phyloP scores from a whole-genome alignment of 2,113 vertebrate species.

The Dromaius novaehollandiae region DNA sequence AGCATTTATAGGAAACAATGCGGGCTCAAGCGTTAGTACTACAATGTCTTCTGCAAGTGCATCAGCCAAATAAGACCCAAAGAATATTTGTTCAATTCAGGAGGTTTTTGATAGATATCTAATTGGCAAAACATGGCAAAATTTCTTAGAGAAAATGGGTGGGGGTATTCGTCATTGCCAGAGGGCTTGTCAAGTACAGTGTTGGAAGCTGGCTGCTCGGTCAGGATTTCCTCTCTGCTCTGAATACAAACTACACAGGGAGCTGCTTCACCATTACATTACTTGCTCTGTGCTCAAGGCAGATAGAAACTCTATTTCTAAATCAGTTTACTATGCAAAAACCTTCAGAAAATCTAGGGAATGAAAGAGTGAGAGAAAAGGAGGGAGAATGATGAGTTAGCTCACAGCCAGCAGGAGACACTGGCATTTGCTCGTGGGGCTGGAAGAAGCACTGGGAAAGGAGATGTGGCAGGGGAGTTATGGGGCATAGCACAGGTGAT shows the following conservation, averaged over 20 bases:
- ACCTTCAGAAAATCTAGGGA: neutral
- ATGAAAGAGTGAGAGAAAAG: neutral
- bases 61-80: neutral
- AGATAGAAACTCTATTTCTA: neutral
- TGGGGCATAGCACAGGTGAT: neutral
- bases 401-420: neutral
- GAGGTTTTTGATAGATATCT: neutral
- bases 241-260: neutral
- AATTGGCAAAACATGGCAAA: neutral
- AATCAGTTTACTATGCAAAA: neutral
- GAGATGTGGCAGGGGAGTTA: neutral
- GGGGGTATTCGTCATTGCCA: neutral
- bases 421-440: neutral
- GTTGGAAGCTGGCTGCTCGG: neutral
- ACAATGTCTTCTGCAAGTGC: neutral
- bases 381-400: neutral
- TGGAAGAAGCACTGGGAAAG: neutral
- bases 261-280: neutral
- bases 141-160: neutral
- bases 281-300: neutral
- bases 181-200: neutral
- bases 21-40: rapidly evolving
- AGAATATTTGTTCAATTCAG: neutral
- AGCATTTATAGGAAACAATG: neutral
- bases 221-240: neutral